Base-by-base conservation (phyloP, 2,888 invertebrate genomes). In the Brenthis hecate region DNA sequence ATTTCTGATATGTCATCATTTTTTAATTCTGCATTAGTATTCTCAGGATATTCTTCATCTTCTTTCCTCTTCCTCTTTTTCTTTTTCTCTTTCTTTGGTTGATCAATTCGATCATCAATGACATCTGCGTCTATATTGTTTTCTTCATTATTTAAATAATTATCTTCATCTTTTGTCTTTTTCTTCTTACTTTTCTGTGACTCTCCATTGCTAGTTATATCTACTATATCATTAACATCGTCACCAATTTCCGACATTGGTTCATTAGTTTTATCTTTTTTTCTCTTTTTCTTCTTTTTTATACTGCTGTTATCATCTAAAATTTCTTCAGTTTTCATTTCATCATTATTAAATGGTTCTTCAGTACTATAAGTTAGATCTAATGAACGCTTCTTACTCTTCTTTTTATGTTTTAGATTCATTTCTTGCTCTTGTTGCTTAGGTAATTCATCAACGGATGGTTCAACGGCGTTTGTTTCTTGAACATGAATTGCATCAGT, bases 281-380 rank as follows among this genome's bases (percentile, higher is more conserved):
- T 60, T n/a, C 28, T 50, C 28, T 60, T 60, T 28, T 60, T 60
- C 48, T 60, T 60, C 28, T 50, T 60, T 50, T 50, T 58, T 48
- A 14, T 2, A 60, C n/a, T 23, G 50, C 4, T 28, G n/a, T n/a
- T 48, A 14, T 54, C 47, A 58, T 58, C 58, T 1, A 16, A 5
- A 5, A 43, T 32, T 28, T 13, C 47, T 47, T 53, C n/a, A 5
- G 19, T 43, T 5, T n/a, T 43, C 6, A 57, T 56, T n/a, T 64
- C 68, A 43, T 43, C 2, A 43, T 70, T 71, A 57, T 78, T 75
- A 23, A 23, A 16, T 48, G 14, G 1, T 3, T 54, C 43, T 60
- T 74, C 71, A 19, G 75, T 70, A 48, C 66, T 75, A 71, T 68
- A 19, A 53, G 47, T 32, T 51, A 14, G 8, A 3, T 48, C 68